Evolutionary conservation across 2,888 invertebrate genomes (phyloP).

Genomic region (Falcaria lacertinaria): DNA sequence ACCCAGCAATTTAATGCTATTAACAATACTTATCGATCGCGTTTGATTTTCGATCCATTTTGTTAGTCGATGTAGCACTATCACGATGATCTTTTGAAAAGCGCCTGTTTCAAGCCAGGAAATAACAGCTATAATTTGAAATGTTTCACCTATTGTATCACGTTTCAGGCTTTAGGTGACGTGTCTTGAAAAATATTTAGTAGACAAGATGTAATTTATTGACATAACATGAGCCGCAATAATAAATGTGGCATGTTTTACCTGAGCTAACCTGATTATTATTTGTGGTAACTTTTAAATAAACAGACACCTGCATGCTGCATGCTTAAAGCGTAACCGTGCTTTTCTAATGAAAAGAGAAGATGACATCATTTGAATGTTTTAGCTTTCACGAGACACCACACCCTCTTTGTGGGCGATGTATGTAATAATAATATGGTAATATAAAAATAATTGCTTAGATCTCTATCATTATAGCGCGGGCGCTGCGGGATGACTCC

Average conservation of each 20-base stretch:
- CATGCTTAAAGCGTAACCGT: conserved; percentile 6
- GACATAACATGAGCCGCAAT: no score
- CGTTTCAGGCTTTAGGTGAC: no score
- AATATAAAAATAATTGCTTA: conserved; percentile 60
- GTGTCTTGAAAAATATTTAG: no score
- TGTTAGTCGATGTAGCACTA: background rate
- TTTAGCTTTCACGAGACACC: conserved; percentile 40
- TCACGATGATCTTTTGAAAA: background rate
- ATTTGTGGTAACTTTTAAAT: background rate
- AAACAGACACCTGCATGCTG: no score
- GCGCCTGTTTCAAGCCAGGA: background rate
- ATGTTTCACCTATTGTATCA: background rate
- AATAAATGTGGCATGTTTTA: no score
- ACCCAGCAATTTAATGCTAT: conserved; percentile 41
- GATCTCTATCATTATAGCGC: conserved; percentile 69
- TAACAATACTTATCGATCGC: conserved; percentile 12
- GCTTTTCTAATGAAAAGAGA: conserved; percentile 14
- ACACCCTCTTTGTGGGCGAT: conserved; percentile 40
- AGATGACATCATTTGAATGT: conserved; percentile 45
- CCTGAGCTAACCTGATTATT: no score
- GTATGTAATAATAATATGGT: conserved; percentile 53
- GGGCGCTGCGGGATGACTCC: conserved; percentile 54
- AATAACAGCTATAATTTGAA: background rate
- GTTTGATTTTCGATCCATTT: background rate
- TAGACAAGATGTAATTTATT: no score